Evolutionary conservation across 2,888 invertebrate species (phyloP).

Genomic region (Drosophila differens): DNA sequence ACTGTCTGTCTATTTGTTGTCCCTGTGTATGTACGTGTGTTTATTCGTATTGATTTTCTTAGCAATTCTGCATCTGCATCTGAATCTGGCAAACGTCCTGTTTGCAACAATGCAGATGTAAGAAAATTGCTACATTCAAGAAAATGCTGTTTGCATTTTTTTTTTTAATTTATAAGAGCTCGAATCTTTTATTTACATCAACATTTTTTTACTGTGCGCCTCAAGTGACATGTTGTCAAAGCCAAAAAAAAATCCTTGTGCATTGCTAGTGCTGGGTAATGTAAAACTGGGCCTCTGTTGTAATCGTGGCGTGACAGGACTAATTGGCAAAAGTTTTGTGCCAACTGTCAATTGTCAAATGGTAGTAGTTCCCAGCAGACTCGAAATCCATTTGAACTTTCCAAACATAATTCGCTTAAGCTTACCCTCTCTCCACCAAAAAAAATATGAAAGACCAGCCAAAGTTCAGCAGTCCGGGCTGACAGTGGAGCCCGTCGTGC

Average conservation of each 20-base stretch:
- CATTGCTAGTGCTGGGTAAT: slow-evolving; percentile 14
- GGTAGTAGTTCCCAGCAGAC: slow-evolving; percentile 40
- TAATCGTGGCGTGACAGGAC: slow-evolving; percentile 37
- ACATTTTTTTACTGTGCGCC: neutral
- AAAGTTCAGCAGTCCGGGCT: slow-evolving; percentile 11
- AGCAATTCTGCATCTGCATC: slow-evolving; percentile 3
- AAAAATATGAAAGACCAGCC: neutral
- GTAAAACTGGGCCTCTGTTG: neutral
- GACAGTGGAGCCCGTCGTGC: slow-evolving; percentile 7
- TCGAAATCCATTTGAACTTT: slow-evolving; percentile 64
- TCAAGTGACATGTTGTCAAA: slow-evolving; percentile 35
- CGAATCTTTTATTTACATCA: neutral
- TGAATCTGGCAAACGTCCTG: neutral
- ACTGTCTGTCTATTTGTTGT: slow-evolving; percentile 21
- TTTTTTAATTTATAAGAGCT: neutral
- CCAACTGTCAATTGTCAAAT: slow-evolving; percentile 74
- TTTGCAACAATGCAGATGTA: neutral
- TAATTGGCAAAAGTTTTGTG: slow-evolving; percentile 68
- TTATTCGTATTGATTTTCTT: slow-evolving; percentile 16
- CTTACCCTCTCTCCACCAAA: neutral
- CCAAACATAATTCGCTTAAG: slow-evolving; percentile 65
- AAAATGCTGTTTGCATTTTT: neutral
- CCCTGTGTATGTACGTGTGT: slow-evolving; percentile 3
- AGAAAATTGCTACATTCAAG: neutral
- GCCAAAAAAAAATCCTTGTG: neutral